These are phyloP conservation scores for Sphaeramia orbicularis DNA, from an alignment of 2,797 vertebrate species.

Conservation along the genomic window DNA sequence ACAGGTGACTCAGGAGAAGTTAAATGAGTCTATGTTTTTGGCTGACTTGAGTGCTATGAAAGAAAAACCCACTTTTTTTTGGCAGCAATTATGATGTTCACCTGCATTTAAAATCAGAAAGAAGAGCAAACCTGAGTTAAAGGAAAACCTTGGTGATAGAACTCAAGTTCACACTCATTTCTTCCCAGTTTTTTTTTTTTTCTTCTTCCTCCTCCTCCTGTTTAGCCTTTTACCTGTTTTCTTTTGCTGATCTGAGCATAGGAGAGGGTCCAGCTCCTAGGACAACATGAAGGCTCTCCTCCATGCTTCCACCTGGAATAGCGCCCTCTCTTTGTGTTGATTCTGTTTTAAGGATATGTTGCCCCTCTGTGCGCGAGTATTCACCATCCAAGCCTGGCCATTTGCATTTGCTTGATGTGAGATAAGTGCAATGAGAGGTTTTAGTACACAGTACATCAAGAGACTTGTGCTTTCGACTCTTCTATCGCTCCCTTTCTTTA, in stretches of 20 bases:
- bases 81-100: slow-evolving; percentile 4
- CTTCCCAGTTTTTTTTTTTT: neutral
- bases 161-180: slow-evolving; percentile 3
- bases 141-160: slow-evolving; percentile 16
- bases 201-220: neutral
- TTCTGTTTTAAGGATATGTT: slow-evolving; percentile 33
- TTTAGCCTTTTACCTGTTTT: slow-evolving; percentile 21
- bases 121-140: neutral
- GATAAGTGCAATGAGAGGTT: slow-evolving; percentile 62
- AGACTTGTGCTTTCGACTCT: slow-evolving; percentile 33
- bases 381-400: slow-evolving; percentile 43
- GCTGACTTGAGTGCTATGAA: neutral
- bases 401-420: slow-evolving; percentile 76
- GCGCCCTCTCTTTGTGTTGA: slow-evolving; percentile 29
- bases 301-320: slow-evolving; percentile 31
- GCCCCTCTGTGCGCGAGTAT: slow-evolving; percentile 32
- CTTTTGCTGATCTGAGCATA: slow-evolving; percentile 12
- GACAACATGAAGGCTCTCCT: slow-evolving; percentile 38
- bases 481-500: neutral
- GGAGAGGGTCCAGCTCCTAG: slow-evolving; percentile 9
- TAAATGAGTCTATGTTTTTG: neutral
- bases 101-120: slow-evolving; percentile 12
- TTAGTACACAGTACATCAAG: slow-evolving; percentile 70
- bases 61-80: slow-evolving; percentile 11
- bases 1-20: neutral